Evolutionary conservation across 2,113 vertebrate species (phyloP), one percentile per base, ranked within the genome.

Genomic region (Rhodinocichla rosea): DNA sequence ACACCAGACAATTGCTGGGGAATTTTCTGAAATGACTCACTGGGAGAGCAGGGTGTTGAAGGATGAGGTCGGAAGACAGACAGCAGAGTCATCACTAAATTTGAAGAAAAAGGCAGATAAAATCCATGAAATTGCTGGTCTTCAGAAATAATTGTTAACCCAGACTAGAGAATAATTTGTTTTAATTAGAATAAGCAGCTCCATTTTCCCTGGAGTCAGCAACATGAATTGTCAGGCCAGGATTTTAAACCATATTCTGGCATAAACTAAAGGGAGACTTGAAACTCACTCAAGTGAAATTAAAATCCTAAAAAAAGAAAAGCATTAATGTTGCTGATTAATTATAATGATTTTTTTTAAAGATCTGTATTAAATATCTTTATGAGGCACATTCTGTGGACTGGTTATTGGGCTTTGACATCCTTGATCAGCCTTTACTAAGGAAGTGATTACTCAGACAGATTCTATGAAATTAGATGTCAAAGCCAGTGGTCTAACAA

Each of bases 11-110:
- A 47, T 32, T 73, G 40, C 82, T 37, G 40, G 75, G 71, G 75
- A 78, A 80, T 93, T 89, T 93, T 89, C 80, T 86, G 89, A 78
- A 93, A 67, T 90, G 52, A 92, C 64, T 91, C 83, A 78, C 39
- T 62, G 57, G 39, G 39, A 88, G 37, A 75, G 35, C 24, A 91
- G 82, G 16, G 28, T 89, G 68, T 64, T 92, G 65, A 96, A 89
- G 62, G 64, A 91, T 78, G 80, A 88, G 83, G 73, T 84, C 3
- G 37, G 76, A 94, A 92, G 71, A 80, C n/a, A 80, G 79, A 79
- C 83, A 86, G 78, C 65, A 87, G 78, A 91, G 45, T 92, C 59
- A 76, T 87, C 88, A 90, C 42, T 92, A 83, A 83, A 83, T 92
- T 83, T 89, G 53, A 83, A 88, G 82, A 19, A 92, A 71, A 82